These are phyloP conservation scores for Aphyosemion australe DNA, from an alignment of 2,113 vertebrate genomes.

Conservation along the genomic window DNA sequence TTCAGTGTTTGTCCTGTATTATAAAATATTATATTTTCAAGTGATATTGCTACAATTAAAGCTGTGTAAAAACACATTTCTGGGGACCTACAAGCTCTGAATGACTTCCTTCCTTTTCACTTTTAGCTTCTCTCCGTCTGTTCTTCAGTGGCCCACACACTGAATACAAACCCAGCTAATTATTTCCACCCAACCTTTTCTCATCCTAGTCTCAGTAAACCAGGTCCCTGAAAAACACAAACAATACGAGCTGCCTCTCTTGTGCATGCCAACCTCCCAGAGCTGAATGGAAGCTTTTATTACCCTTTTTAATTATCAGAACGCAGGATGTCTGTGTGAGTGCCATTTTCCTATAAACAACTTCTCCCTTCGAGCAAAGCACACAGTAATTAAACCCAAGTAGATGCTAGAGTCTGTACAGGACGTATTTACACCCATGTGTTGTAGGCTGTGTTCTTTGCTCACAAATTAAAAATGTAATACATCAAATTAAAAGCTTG, in stretches of 20 bases:
- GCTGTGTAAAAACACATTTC: background rate
- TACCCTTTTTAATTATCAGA: conserved; percentile 68
- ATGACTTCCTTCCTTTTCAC: background rate
- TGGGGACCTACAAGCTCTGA: background rate
- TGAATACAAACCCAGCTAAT: conserved; percentile 54
- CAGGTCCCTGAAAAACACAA: conserved; percentile 35
- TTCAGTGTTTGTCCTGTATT: background rate
- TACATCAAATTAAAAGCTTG: conserved; percentile 10
- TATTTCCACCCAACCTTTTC: conserved; percentile 38
- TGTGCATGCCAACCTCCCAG: conserved; percentile 55
- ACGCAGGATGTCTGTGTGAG: conserved; percentile 50
- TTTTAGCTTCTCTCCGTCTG: background rate
- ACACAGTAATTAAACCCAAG: conserved; percentile 37
- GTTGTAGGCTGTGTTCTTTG: background rate
- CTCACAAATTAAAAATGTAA: background rate
- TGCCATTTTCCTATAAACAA: conserved; percentile 47
- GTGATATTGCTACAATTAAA: background rate
- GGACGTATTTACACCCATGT: background rate
- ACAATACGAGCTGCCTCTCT: conserved; percentile 43
- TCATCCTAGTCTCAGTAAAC: conserved; percentile 20
- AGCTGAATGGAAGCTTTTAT: conserved; percentile 57
- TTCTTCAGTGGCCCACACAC: background rate
- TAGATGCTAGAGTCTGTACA: background rate
- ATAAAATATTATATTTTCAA: background rate
- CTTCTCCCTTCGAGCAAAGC: conserved; percentile 31